phyloP scores from a whole-genome alignment of 2,113 vertebrate species.

The Archilochus colubris region DNA sequence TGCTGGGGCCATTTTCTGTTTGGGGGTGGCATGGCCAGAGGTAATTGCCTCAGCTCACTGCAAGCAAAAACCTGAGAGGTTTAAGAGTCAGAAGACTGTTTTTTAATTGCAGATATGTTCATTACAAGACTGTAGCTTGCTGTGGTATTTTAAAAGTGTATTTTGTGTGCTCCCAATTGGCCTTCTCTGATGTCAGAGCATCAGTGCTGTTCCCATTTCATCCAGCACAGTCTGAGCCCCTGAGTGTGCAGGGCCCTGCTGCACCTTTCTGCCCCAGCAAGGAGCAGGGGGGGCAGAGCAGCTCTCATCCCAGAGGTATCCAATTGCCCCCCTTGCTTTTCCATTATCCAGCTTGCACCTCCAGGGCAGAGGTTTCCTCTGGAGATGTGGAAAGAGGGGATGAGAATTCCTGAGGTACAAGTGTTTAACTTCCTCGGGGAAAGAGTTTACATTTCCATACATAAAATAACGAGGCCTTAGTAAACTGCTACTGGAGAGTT shows the following conservation, averaged over 20 bases:
- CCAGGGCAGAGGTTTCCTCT: background rate
- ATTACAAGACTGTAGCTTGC: background rate
- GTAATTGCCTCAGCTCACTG: background rate
- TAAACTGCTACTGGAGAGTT: background rate
- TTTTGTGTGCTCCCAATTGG: background rate
- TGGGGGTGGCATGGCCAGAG: background rate
- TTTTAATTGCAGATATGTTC: background rate
- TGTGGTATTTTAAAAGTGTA: background rate
- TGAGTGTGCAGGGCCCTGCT: background rate
- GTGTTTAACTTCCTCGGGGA: background rate
- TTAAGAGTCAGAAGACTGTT: background rate
- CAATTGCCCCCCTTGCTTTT: background rate
- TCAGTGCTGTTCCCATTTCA: background rate
- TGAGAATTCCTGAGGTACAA: slow-evolving; percentile 11
- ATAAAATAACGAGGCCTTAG: background rate
- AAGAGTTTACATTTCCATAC: background rate
- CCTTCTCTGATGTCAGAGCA: background rate
- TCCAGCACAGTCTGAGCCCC: background rate
- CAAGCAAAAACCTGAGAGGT: background rate
- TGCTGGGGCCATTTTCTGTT: background rate
- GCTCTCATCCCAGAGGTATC: background rate
- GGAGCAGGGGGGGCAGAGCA: background rate
- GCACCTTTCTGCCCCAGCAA: background rate
- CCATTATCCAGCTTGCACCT: background rate
- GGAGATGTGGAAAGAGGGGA: background rate